These are phyloP conservation scores for Tetramorium parvispinum DNA, from an alignment of 1,140 invertebrate species.

Conservation along the genomic window DNA sequence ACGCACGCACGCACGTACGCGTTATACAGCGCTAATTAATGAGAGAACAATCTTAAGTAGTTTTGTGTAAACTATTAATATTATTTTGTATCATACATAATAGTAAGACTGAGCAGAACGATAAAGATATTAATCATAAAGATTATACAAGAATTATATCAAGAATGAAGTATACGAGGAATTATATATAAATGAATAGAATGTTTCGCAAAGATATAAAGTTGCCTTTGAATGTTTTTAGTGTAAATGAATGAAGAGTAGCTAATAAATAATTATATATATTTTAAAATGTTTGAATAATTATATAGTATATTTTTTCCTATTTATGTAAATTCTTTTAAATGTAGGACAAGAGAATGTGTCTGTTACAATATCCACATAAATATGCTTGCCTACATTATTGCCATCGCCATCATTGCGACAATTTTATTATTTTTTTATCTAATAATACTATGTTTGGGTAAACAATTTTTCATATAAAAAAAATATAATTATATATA, in stretches of 20 bases:
- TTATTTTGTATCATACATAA: not conserved
- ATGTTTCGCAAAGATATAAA: not conserved
- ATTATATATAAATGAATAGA: not conserved
- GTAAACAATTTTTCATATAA: too few species aligned
- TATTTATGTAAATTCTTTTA: constrained; percentile 13
- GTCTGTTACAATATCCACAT: constrained; percentile 3
- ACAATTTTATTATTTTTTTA: not conserved
- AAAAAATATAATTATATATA: too few species aligned
- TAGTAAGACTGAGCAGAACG: not conserved
- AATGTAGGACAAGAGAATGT: not conserved
- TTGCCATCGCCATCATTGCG: not conserved
- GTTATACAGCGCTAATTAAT: constrained; percentile 24
- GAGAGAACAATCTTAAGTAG: constrained; percentile 5
- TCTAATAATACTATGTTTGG: not conserved
- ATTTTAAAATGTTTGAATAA: not conserved
- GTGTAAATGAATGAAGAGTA: constrained; percentile 8
- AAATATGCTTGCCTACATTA: constrained; percentile 19
- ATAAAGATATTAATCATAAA: not conserved
- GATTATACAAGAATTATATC: not conserved
- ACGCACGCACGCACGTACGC: not conserved
- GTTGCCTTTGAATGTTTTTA: not conserved
- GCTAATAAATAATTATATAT: not conserved
- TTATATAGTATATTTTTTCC: not conserved
- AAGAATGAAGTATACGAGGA: not conserved
- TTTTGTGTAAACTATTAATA: constrained; percentile 8